Base-by-base conservation (phyloP, 2,888 invertebrate species). In the Xiphydria camelus region DNA sequence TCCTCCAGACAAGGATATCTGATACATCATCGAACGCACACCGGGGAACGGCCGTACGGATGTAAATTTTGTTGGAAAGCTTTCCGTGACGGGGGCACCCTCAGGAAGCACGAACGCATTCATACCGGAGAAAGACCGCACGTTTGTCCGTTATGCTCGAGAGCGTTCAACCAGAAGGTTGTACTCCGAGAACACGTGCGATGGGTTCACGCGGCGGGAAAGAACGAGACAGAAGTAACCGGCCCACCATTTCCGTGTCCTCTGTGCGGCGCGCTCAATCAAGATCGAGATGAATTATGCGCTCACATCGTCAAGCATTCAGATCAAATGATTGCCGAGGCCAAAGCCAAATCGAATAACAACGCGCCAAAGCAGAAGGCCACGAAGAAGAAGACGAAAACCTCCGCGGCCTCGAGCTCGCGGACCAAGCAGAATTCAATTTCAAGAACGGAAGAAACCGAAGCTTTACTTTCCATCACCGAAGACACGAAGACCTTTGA, bases 111-210 rank as follows among this genome's bases (percentile, higher is more conserved):
- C 45, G 79, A 79, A 53, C 67, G 79, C 14, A 79, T 80, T 35
- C 80, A 80, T 43, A 80, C 79, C 0, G 80, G 80, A 0, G 80
- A 80, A 51, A 70, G 80, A 31, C 81, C 81, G 1, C 79, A 80
- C 46, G 78, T 77, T 10, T 81, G 81, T 62, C 79, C 80, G 1
- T 58, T 80, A 2, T 80, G 81, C 59, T 63, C 75, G 2, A 76
- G 79, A 40, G 79, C 80, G n/a, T 80, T 81, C 52, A 81, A 80
- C 62, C 81, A 80, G 57, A 78, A 80, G 62, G 80, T 81, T 10
- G 80, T 80, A 2, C 60, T 81, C 2, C 66, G 80, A 4, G 81
- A 81, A 55, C 81, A 81, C 44, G 77, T 81, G 1, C 60, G 80
- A 25, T 79, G 79, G 70, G 77, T 80, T 21, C 80, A 81, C 50